These are phyloP conservation scores for Umimayanthus kanabou DNA, from an alignment of 92 coral and sea anemone genomes.

Conservation along the genomic window DNA sequence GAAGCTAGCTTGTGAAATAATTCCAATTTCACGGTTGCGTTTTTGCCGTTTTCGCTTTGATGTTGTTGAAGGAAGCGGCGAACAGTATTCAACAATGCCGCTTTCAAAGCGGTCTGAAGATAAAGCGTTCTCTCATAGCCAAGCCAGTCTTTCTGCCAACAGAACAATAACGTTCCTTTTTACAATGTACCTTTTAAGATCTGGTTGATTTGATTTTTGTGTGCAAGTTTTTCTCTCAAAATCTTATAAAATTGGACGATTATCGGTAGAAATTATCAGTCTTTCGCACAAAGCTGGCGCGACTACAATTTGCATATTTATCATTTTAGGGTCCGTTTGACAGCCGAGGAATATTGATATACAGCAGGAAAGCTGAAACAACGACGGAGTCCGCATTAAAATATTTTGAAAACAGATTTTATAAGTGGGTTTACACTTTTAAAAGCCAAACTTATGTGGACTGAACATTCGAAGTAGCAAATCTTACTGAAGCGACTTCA, in stretches of 20 bases:
- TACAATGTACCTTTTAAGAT: neutral
- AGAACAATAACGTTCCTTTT: neutral
- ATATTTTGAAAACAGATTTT: too few relatives aligned
- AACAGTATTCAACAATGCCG: slow-evolving; percentile 12
- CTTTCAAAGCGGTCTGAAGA: neutral
- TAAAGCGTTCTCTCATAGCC: neutral
- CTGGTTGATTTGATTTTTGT: neutral
- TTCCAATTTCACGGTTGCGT: slow-evolving; percentile 5
- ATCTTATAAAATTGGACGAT: neutral
- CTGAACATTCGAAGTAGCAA: too few relatives aligned
- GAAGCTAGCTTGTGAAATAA: neutral
- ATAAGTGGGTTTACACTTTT: too few relatives aligned
- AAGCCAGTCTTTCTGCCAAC: neutral
- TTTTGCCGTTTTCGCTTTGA: slow-evolving; percentile 2
- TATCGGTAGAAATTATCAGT: too few relatives aligned
- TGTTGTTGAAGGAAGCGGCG: neutral
- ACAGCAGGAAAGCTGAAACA: too few relatives aligned
- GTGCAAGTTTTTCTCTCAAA: neutral
- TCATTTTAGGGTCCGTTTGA: neutral
- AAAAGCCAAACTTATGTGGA: too few relatives aligned
- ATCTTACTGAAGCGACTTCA: too few relatives aligned
- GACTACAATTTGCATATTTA: neutral
- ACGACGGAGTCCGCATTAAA: neutral
- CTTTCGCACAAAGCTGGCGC: neutral
- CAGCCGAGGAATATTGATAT: neutral